A percentile compares a stretch with the other conserved stretches of the same genome.
phyloP scores from a whole-genome alignment of 2,888 invertebrate species.

The Diarsia rubi region DNA sequence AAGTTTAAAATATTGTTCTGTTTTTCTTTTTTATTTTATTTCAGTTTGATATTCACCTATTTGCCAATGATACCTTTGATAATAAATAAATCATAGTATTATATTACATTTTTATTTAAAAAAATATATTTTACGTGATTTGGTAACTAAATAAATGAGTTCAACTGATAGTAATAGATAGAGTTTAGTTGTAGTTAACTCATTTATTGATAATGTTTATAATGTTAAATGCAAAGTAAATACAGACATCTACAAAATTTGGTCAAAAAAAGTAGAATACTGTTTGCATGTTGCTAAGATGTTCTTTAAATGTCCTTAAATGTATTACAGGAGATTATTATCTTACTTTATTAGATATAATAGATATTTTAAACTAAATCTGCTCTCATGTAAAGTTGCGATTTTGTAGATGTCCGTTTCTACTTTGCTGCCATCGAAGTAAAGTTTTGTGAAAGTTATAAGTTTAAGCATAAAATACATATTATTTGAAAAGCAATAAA shows the following conservation, averaged over 20 bases:
- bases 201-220: constrained; percentile 1
- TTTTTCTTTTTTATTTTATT: background rate
- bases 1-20: background rate
- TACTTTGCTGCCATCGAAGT: too few species aligned
- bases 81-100: constrained; percentile 1
- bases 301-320: constrained; percentile 1
- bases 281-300: background rate
- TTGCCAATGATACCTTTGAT: background rate
- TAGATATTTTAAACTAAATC: background rate
- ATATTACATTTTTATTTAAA: background rate
- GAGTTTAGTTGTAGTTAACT: background rate
- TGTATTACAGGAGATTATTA: background rate
- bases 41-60: too few species aligned
- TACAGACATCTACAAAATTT: background rate
- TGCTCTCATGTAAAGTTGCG: too few species aligned
- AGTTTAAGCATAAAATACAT: too few species aligned
- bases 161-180: background rate
- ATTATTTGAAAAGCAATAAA: too few species aligned
- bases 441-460: too few species aligned
- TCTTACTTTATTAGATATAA: background rate
- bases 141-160: constrained; percentile 1
- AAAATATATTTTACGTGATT: background rate
- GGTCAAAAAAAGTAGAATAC: background rate
- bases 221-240: constrained; percentile 9
- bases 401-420: too few species aligned